phyloP scores from a whole-genome alignment of 1,140 invertebrate genomes.

The Tenebrio molitor region DNA sequence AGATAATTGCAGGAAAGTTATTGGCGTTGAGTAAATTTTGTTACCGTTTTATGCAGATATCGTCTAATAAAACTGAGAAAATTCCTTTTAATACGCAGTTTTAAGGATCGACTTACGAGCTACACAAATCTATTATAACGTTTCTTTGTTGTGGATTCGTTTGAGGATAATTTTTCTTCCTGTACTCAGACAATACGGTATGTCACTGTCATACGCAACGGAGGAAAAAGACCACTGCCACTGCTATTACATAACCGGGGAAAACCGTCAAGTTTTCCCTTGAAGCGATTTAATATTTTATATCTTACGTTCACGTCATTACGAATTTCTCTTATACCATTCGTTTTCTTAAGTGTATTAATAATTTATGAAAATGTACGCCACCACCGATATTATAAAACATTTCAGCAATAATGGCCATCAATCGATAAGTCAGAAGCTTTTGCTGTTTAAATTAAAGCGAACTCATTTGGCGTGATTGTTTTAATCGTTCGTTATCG shows the following conservation, averaged over 20 bases:
- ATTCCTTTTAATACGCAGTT: too few relatives aligned
- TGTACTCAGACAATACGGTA: conserved; percentile 29
- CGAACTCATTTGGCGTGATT: background rate
- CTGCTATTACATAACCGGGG: background rate
- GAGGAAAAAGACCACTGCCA: conserved; percentile 7
- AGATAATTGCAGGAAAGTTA: too few relatives aligned
- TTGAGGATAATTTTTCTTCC: conserved; percentile 24
- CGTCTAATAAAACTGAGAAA: too few relatives aligned
- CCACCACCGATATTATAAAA: conserved; percentile 8
- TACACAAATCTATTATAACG: conserved; percentile 13
- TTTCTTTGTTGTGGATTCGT: conserved; percentile 3
- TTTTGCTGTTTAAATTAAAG: background rate
- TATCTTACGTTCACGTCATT: conserved; percentile 37
- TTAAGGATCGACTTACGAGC: too few relatives aligned
- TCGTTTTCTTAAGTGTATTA: conserved; percentile 18
- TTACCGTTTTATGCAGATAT: too few relatives aligned
- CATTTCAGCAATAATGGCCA: background rate
- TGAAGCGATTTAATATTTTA: conserved; percentile 38
- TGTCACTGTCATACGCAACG: conserved; percentile 34
- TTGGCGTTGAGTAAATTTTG: too few relatives aligned
- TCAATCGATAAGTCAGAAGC: conserved; percentile 1
- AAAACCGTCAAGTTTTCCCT: conserved; percentile 34
- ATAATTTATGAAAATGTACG: conserved; percentile 31
- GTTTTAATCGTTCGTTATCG: too few relatives aligned
- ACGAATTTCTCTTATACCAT: conserved; percentile 27